These are phyloP conservation scores for Gobio occitaniae DNA, from an alignment of 2,797 vertebrate genomes.

Conservation along the genomic window DNA sequence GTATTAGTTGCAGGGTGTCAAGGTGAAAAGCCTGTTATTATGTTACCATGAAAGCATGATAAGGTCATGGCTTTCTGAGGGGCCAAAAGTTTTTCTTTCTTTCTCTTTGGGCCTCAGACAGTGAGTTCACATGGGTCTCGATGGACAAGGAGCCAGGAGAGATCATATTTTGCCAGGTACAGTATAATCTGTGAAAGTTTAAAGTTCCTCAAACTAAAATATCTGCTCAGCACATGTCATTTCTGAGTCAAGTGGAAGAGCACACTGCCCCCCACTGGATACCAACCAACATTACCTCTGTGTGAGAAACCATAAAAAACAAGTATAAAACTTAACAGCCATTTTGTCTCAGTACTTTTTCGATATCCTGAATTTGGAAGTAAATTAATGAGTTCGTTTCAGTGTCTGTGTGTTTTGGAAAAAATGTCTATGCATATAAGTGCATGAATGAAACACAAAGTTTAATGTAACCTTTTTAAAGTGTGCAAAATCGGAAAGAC, in stretches of 20 bases:
- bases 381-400: background rate
- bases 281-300: conserved; percentile 6
- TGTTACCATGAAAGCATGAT: conserved; percentile 41
- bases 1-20: conserved; percentile 37
- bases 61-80: conserved; percentile 41
- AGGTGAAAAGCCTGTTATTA: conserved; percentile 51
- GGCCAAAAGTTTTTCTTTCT: conserved; percentile 5
- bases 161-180: conserved; percentile 27
- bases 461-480: background rate
- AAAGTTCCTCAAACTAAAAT: conserved; percentile 23
- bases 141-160: conserved; percentile 16
- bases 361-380: background rate
- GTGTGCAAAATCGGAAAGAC: background rate
- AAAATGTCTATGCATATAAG: background rate
- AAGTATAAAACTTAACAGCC: background rate
- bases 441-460: background rate
- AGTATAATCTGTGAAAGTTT: conserved; percentile 39
- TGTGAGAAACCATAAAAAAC: background rate
- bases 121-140: conserved; percentile 60
- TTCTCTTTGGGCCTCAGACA: conserved; percentile 41
- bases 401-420: background rate
- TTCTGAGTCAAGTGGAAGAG: conserved; percentile 6
- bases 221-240: conserved; percentile 38
- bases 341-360: background rate
- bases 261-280: conserved; percentile 65